phyloP scores from a whole-genome alignment of 2,888 invertebrate species.

The Ceriagrion tenellum region DNA sequence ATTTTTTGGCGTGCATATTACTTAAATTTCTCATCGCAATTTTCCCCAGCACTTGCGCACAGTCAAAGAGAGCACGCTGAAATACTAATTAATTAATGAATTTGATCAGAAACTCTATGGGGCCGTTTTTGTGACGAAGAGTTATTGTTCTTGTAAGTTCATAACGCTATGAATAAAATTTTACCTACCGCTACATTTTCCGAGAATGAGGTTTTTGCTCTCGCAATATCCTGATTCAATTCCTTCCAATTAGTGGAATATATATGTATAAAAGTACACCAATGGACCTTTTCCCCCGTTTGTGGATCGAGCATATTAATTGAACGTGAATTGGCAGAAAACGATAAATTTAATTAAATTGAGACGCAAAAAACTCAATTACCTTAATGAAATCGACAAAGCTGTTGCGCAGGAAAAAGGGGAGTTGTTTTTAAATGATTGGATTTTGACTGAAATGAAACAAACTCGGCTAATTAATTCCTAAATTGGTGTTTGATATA shows the following conservation, averaged over 20 bases:
- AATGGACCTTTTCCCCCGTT: background rate
- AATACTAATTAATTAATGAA: constrained; percentile 44
- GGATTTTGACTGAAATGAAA: constrained; percentile 40
- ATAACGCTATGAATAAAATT: background rate
- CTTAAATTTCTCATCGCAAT: background rate
- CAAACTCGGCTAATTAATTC: constrained; percentile 65
- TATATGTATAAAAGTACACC: background rate
- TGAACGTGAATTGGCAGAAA: constrained; percentile 60
- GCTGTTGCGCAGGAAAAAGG: constrained; percentile 45
- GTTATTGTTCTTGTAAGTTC: background rate
- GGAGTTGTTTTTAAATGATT: constrained; percentile 62
- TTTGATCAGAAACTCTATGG: background rate
- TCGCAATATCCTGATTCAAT: constrained; percentile 17
- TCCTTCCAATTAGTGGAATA: constrained; percentile 47
- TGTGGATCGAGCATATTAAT: constrained; percentile 41
- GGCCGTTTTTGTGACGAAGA: background rate
- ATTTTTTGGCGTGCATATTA: background rate
- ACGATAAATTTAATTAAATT: constrained; percentile 61
- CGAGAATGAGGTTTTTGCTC: constrained; percentile 13
- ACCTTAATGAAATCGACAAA: constrained; percentile 66
- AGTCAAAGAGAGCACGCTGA: background rate
- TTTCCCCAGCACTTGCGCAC: background rate
- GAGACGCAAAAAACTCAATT: constrained; percentile 40
- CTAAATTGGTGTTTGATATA: constrained; percentile 60
- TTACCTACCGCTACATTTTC: background rate